phyloP scores from a whole-genome alignment of 2,888 invertebrate genomes.

The Petrolisthes cinctipes region DNA sequence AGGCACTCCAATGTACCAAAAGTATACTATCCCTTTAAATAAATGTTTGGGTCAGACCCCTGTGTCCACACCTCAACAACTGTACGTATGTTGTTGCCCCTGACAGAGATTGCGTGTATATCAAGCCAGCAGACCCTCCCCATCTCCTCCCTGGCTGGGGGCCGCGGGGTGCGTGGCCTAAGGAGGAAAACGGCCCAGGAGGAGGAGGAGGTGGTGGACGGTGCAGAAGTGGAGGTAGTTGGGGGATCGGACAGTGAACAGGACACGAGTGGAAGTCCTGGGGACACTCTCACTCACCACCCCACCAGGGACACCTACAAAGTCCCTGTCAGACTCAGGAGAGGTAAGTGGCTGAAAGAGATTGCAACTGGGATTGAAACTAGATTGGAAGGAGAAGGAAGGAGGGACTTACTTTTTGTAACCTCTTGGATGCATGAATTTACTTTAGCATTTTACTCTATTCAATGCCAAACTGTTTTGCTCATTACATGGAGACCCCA shows the following conservation, averaged over 20 bases:
- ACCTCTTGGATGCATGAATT: no score
- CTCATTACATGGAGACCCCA: no score
- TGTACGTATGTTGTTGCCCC: no score
- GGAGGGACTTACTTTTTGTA: no score
- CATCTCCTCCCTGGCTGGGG: conserved; percentile 59
- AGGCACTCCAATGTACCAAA: no score
- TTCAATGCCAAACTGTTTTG: no score
- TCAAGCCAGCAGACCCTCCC: conserved; percentile 70
- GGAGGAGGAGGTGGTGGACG: conserved; percentile 64
- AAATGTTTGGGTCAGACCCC: no score
- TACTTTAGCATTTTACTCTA: no score
- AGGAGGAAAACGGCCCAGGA: conserved; percentile 62
- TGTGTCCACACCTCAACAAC: no score
- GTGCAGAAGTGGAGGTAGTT: conserved; percentile 61
- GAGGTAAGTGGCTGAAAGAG: conserved; percentile 33
- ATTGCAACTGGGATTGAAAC: no score
- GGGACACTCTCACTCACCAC: conserved; percentile 28
- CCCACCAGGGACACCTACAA: conserved; percentile 47
- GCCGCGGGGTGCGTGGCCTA: conserved; percentile 56
- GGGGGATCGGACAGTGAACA: conserved; percentile 65
- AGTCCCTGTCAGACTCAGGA: conserved; percentile 55
- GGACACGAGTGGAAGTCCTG: conserved; percentile 65
- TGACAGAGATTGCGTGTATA: conserved; percentile 70
- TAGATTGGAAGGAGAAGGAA: no score
- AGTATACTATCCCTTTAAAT: no score